These are phyloP conservation scores for Tribolium castaneum DNA, from an alignment of 1,140 invertebrate species.

Conservation along the genomic window DNA sequence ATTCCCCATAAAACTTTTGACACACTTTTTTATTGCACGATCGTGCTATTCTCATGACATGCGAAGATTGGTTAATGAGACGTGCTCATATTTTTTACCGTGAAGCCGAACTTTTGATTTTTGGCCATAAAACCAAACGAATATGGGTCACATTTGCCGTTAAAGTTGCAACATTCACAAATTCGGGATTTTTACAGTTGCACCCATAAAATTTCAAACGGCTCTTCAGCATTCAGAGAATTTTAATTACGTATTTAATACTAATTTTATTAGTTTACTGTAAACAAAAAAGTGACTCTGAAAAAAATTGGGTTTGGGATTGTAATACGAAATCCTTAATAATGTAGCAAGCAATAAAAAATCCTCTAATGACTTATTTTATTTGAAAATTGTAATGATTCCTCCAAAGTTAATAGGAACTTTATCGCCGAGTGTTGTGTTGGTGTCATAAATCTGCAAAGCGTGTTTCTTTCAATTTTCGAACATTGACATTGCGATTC, in stretches of 20 bases:
- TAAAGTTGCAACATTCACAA: neutral
- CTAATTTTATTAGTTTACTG: neutral
- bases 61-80: neutral
- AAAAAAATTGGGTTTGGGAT: no score
- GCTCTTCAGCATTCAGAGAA: neutral
- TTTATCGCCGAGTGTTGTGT: no score
- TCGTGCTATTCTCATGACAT: neutral
- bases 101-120: neutral
- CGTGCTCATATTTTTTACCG: neutral
- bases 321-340: no score
- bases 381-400: no score
- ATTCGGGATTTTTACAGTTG: neutral
- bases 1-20: slow-evolving; percentile 1
- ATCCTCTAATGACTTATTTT: no score
- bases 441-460: no score
- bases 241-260: neutral
- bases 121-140: neutral
- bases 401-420: no score
- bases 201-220: neutral
- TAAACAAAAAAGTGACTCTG: no score
- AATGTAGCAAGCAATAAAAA: no score
- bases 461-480: no score
- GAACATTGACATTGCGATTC: neutral
- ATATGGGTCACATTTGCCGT: neutral
- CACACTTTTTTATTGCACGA: slow-evolving; percentile 8